Percentiles rank a stretch among this genome's conserved stretches.
phyloP scores from a whole-genome alignment of 2,888 invertebrate species.

The Heterodera filipjevi region DNA sequence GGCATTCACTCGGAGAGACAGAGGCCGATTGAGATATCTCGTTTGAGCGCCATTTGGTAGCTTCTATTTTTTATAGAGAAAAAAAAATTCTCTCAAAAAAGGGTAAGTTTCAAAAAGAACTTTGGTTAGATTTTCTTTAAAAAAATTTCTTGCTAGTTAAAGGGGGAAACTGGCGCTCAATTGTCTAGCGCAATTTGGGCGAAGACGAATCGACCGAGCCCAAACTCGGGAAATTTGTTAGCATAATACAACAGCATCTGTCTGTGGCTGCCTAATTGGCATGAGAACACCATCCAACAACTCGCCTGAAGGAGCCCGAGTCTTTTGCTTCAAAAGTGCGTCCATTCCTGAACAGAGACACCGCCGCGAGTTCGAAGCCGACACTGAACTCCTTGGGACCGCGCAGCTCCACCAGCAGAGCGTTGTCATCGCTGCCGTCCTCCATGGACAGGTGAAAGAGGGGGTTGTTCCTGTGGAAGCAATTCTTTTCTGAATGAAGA shows the following conservation, averaged over 20 bases:
- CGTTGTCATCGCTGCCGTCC: constrained; percentile 71
- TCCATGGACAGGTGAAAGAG: constrained; percentile 75
- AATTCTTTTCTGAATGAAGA: neutral
- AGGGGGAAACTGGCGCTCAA: no score
- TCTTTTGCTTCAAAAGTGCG: constrained; percentile 43
- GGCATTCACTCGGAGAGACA: no score
- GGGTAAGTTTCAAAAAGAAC: neutral
- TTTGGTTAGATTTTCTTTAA: no score
- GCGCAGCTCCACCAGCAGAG: constrained; percentile 78
- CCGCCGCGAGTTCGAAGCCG: constrained; percentile 76
- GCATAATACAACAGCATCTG: neutral
- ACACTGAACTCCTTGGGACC: constrained; percentile 88
- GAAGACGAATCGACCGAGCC: neutral
- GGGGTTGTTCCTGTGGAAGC: constrained; percentile 75
- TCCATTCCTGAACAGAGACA: constrained; percentile 51
- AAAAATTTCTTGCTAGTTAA: no score
- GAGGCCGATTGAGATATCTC: no score
- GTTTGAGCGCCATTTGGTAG: no score
- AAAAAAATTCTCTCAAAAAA: no score
- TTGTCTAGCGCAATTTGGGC: no score
- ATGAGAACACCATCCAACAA: no score
- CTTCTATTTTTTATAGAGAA: constrained; percentile 27
- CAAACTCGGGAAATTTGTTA: no score
- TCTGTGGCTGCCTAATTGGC: no score
- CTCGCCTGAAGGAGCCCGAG: constrained; percentile 53